Evolutionary conservation across 2,888 invertebrate genomes (phyloP).

Genomic region (Sialis fuliginosa): DNA sequence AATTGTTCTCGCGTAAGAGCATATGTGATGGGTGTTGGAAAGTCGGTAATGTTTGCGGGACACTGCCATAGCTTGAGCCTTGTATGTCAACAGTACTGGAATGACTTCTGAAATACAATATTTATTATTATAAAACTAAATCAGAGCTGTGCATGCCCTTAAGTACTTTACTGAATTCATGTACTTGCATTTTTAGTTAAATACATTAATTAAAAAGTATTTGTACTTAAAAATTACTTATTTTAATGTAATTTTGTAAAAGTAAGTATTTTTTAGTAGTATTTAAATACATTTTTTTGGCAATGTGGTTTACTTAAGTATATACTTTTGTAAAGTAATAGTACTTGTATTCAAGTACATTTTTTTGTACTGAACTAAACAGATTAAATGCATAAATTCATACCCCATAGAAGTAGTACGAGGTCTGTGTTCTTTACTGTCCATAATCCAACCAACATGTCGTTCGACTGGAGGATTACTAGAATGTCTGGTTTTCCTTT

Average conservation of each 20-base stretch:
- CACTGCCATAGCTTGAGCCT: constrained; percentile 53
- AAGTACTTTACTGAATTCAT: too few species aligned
- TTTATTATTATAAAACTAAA: not conserved
- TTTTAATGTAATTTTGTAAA: not conserved
- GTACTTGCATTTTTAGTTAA: too few species aligned
- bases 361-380: not conserved
- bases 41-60: constrained; percentile 66
- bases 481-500: constrained; percentile 82
- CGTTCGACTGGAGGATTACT: constrained; percentile 87
- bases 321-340: not conserved
- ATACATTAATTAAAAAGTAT: too few species aligned
- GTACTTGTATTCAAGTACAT: too few species aligned
- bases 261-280: not conserved
- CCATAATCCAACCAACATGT: constrained; percentile 97
- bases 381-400: constrained; percentile 10
- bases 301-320: too few species aligned
- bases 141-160: not conserved
- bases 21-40: constrained; percentile 96
- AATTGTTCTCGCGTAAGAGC: constrained; percentile 87
- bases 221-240: too few species aligned
- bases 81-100: constrained; percentile 50
- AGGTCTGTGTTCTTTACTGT: constrained; percentile 64
- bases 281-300: too few species aligned
- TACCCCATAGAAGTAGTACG: constrained; percentile 63
- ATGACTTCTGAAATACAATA: constrained; percentile 38